Evolutionary conservation across 2,113 vertebrate genomes (phyloP), one percentile per base, ranked within the genome.

Genomic region (Myanophis thanlyinensis): DNA sequence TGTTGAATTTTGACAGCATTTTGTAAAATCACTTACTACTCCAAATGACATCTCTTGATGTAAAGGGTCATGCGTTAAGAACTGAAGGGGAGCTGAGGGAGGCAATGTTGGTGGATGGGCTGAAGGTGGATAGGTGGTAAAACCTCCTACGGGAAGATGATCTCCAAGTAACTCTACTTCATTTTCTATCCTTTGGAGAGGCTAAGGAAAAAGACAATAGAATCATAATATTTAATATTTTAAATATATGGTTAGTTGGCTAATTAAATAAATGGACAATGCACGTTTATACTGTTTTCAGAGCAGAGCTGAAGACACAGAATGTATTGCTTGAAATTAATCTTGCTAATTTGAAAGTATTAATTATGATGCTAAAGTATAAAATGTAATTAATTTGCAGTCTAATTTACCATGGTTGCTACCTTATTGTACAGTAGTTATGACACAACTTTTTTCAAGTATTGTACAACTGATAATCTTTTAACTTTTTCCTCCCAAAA

Each of bases 181-280:
- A 91, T 99, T 99, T 96, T 99, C 99, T 94, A 99, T 99, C 96
- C 99, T 99, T 95, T 99, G 99, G 97, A 99, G 97, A 18, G 99
- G 99, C 99, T 99, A 96, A 88, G 93, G 51, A 90, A 15, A 62
- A 44, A 47, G 3, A 3, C 35, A 54, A 49, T 1, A 67, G 44
- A 53, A 18, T 49, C 49, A 9, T 1, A 93, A 91, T 90, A 89
- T 1, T 89, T 40, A 87, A 90, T 0, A 87, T 62, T 20, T 49
- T 47, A 48, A n/a, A 12, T 4, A 25, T 54, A 54, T 40, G 27
- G 62, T 51, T 35, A 48, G 2, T 51, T 18, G 48, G 44, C 5
- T 88, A 49, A 23, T 23, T 48, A 51, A 40, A 51, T 10, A 52
- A 40, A 52, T 15, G 12, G 23, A 46, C 53, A 54, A 25, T 15